Percentiles rank a stretch among this genome's conserved stretches.
Evolutionary conservation across 2,797 vertebrate genomes (phyloP).

Genomic region (Acipenser oxyrinchus): DNA sequence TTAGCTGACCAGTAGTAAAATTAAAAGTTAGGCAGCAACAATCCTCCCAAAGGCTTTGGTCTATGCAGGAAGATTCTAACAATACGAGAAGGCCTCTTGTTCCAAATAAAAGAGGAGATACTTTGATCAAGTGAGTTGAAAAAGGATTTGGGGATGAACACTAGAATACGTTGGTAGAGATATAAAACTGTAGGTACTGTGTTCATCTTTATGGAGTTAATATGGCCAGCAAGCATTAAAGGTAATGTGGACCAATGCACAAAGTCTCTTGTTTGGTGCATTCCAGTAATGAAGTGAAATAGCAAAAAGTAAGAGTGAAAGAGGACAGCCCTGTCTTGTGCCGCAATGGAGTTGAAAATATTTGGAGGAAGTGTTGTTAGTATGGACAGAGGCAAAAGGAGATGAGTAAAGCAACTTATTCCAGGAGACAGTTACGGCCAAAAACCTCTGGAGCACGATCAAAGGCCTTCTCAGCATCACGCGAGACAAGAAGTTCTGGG

Average conservation of each 20-base stretch:
- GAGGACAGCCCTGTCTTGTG: too few relatives aligned
- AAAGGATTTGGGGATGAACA: not conserved
- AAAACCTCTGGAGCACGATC: too few relatives aligned
- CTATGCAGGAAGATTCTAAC: not conserved
- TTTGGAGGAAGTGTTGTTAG: too few relatives aligned
- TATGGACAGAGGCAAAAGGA: too few relatives aligned
- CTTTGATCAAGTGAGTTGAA: not conserved
- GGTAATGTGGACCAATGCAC: slow-evolving; percentile 4
- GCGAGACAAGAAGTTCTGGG: too few relatives aligned
- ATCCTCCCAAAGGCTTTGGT: slow-evolving; percentile 8
- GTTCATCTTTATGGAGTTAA: not conserved
- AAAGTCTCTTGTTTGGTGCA: not conserved
- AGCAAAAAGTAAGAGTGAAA: too few relatives aligned
- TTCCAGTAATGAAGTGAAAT: slow-evolving; percentile 4
- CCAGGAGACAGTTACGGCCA: too few relatives aligned
- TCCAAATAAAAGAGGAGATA: slow-evolving; percentile 2
- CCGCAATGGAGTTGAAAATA: too few relatives aligned
- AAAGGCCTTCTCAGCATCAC: too few relatives aligned
- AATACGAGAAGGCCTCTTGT: not conserved
- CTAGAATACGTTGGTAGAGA: not conserved
- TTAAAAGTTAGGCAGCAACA: too few relatives aligned
- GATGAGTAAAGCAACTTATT: too few relatives aligned
- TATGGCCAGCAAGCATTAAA: not conserved
- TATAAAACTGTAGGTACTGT: slow-evolving; percentile 4
- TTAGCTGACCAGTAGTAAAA: too few relatives aligned